Evolutionary conservation across 2,888 invertebrate species (phyloP).

Genomic region (Drosophila picticornis): DNA sequence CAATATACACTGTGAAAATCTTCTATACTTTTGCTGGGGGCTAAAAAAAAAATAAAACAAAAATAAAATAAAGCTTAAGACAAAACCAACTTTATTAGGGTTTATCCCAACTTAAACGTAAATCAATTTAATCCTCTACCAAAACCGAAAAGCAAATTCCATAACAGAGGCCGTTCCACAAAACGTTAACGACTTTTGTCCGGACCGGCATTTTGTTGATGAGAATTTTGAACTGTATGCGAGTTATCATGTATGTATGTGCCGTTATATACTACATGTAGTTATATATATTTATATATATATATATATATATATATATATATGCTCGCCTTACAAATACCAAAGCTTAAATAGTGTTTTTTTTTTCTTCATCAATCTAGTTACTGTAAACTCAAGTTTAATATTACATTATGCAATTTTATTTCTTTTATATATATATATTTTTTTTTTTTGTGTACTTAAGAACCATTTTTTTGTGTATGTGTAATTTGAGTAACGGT

Average conservation of each 20-base stretch:
- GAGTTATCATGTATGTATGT: constrained; percentile 3
- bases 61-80: neutral
- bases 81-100: neutral
- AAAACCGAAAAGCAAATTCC: constrained; percentile 7
- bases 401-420: constrained; percentile 11
- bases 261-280: neutral
- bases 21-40: neutral
- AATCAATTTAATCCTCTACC: neutral
- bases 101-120: neutral
- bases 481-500: constrained; percentile 35
- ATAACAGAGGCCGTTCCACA: constrained; percentile 10
- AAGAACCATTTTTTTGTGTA: constrained; percentile 21
- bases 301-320: neutral
- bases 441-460: constrained; percentile 33
- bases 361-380: constrained; percentile 15
- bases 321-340: constrained; percentile 68
- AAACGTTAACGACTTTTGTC: constrained; percentile 6
- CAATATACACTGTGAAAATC: neutral
- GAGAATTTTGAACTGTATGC: constrained; percentile 54
- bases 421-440: neutral
- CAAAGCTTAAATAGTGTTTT: constrained; percentile 65
- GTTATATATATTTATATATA: neutral
- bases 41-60: neutral
- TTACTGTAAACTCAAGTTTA: constrained; percentile 21
- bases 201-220: constrained; percentile 9